A percentile compares a stretch with the other conserved stretches of the same genome.
These are phyloP conservation scores for Leucophenga maculata DNA, from an alignment of 2,888 invertebrate genomes.

Conservation along the genomic window DNA sequence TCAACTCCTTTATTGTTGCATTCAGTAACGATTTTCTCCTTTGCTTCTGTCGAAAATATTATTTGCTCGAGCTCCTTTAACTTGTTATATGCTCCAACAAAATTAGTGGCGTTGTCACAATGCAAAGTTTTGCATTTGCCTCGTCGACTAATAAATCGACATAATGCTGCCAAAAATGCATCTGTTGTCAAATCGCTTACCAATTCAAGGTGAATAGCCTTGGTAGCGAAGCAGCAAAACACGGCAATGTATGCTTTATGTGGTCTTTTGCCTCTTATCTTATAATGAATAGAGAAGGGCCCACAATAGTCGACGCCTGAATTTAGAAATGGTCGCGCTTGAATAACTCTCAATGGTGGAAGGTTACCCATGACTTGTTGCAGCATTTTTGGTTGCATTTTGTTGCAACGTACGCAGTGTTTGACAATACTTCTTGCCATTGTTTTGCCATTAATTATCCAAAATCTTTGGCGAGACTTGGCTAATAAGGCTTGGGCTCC, in stretches of 20 bases:
- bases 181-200: slow-evolving; percentile 8
- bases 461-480: slow-evolving; percentile 41
- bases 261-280: slow-evolving; percentile 11
- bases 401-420: slow-evolving; percentile 39
- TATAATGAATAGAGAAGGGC: slow-evolving; percentile 14
- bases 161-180: too few species aligned
- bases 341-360: background rate
- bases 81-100: too few species aligned
- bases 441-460: slow-evolving; percentile 43
- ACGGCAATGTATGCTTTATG: slow-evolving; percentile 27
- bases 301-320: slow-evolving; percentile 25
- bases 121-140: slow-evolving; percentile 20
- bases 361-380: too few species aligned
- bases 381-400: slow-evolving; percentile 28
- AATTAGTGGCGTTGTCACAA: slow-evolving; percentile 12
- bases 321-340: slow-evolving; percentile 14
- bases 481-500: slow-evolving; percentile 29
- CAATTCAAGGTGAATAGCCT: slow-evolving; percentile 28
- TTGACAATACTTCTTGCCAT: slow-evolving; percentile 34
- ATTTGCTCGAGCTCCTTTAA: background rate
- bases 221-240: slow-evolving; percentile 28
- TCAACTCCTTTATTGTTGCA: background rate
- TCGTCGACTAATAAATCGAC: slow-evolving; percentile 17
- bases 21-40: background rate
- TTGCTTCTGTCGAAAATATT: background rate